These are phyloP conservation scores for Eurois occulta DNA, from an alignment of 2,888 invertebrate genomes.

Conservation along the genomic window DNA sequence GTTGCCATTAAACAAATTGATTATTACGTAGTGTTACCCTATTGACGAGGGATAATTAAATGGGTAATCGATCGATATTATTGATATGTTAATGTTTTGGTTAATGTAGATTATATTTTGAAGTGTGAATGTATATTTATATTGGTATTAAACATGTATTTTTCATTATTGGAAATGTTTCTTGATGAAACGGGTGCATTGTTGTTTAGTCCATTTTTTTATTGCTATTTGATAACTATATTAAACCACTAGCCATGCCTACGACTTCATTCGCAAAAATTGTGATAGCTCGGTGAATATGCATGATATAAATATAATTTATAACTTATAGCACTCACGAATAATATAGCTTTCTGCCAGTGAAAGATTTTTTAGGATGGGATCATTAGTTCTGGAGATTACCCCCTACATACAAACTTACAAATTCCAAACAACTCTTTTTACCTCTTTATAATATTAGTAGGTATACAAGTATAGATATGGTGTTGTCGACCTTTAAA, in stretches of 20 bases:
- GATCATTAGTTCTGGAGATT: too few relatives aligned
- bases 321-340: too few relatives aligned
- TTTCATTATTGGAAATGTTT: not conserved
- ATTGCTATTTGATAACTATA: not conserved
- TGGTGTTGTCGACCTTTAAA: not conserved
- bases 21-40: constrained; percentile 71
- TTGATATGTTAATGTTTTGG: constrained; percentile 54
- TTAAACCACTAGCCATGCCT: not conserved
- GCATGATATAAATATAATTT: too few relatives aligned
- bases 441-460: too few relatives aligned
- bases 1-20: constrained; percentile 81
- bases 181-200: not conserved
- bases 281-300: too few relatives aligned
- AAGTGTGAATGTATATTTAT: constrained; percentile 13
- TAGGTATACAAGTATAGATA: too few relatives aligned
- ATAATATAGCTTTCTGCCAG: too few relatives aligned
- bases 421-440: too few relatives aligned
- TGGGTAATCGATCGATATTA: constrained; percentile 73
- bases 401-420: too few relatives aligned
- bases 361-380: too few relatives aligned
- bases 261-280: too few relatives aligned
- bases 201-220: not conserved
- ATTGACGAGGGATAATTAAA: constrained; percentile 72
- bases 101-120: constrained; percentile 43
- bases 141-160: not conserved